These are phyloP conservation scores for Cephalotes varians DNA, from an alignment of 2,888 invertebrate genomes.

Conservation along the genomic window DNA sequence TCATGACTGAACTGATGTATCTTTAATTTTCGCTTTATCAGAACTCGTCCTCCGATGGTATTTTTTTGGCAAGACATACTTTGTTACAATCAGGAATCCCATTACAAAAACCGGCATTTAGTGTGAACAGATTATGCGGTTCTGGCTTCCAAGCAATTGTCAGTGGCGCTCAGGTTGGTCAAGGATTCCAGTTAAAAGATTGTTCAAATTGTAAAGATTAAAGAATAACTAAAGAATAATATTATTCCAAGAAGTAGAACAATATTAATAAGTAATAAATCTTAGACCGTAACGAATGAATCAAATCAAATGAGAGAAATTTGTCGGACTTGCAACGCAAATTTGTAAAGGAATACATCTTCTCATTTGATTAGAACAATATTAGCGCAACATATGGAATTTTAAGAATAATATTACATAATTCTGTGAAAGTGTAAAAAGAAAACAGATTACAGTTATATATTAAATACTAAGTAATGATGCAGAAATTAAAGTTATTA, in stretches of 20 bases:
- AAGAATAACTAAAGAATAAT: background rate
- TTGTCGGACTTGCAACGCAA: no score
- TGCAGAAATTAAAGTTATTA: background rate
- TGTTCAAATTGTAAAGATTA: background rate
- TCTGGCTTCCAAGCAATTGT: slow-evolving; percentile 98
- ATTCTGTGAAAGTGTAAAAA: slow-evolving; percentile 1
- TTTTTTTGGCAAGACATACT: slow-evolving; percentile 95
- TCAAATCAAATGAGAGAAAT: no score
- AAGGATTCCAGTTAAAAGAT: background rate
- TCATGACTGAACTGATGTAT: background rate
- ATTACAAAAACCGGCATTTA: slow-evolving; percentile 93
- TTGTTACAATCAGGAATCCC: slow-evolving; percentile 94
- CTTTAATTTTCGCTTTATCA: slow-evolving; percentile 38
- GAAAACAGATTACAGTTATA: background rate
- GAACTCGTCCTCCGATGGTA: slow-evolving; percentile 90
- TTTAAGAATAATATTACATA: background rate
- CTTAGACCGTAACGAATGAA: no score
- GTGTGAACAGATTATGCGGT: slow-evolving; percentile 97
- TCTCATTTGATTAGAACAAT: no score
- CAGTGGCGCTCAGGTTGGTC: slow-evolving; percentile 93
- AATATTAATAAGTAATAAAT: no score
- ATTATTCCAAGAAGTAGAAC: background rate
- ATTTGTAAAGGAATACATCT: no score
- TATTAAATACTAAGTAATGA: slow-evolving; percentile 4
- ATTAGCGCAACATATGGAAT: background rate